These are phyloP conservation scores for Lophura nycthemera DNA, from an alignment of 2,113 vertebrate genomes.

Conservation along the genomic window DNA sequence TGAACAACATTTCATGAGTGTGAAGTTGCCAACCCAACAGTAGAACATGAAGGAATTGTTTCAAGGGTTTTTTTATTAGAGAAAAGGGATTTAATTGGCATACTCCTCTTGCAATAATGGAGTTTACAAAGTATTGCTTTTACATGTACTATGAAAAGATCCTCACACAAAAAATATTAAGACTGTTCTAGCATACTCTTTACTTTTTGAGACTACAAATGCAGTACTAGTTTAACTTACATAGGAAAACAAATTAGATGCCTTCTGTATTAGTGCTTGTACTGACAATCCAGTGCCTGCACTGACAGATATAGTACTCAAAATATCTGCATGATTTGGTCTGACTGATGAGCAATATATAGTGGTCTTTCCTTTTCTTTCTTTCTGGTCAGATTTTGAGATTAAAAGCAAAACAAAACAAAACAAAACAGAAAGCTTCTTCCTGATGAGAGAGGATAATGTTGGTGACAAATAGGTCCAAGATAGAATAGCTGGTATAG, in stretches of 20 bases:
- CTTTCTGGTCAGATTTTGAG: not conserved
- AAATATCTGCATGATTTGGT: not conserved
- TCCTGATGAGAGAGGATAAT: not conserved
- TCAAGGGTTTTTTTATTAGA: not conserved
- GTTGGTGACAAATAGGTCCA: not conserved
- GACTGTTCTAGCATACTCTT: not conserved
- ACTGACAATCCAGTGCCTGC: not conserved
- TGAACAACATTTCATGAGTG: conserved; percentile 24
- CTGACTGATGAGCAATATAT: not conserved
- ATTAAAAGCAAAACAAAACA: not conserved
- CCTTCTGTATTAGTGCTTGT: not conserved
- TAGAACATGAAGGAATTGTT: conserved; percentile 40
- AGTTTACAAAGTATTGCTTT: not conserved
- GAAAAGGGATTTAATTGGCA: conserved; percentile 20
- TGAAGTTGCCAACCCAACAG: not conserved
- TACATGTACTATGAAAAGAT: not conserved
- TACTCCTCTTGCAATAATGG: not conserved
- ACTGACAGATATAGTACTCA: not conserved
- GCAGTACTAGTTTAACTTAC: not conserved
- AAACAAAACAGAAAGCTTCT: not conserved
- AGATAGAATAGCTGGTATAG: not conserved
- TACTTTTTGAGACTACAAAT: not conserved
- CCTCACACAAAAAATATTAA: not conserved
- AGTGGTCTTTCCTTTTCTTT: not conserved
- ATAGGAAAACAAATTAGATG: not conserved